Percentiles rank a stretch among this genome's conserved stretches.
Conservation (phyloP, 2,113 vertebrate genomes). For the Xenus cinereus region DNA sequence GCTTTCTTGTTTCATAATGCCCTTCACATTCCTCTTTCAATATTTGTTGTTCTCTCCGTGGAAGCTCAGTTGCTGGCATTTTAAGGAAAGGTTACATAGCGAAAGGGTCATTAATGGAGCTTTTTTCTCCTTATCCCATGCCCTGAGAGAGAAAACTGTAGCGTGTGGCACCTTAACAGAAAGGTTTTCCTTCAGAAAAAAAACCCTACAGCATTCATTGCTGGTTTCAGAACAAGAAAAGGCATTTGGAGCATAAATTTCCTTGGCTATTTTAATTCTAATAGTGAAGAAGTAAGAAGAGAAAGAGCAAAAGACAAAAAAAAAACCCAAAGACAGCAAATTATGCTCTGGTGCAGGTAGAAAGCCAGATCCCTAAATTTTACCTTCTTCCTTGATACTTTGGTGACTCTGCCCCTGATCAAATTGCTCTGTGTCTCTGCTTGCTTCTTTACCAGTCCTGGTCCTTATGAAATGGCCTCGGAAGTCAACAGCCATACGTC, state of each 20-base stretch:
- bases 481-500: neutral
- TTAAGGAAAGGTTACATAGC: slow-evolving; percentile 46
- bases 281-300: neutral
- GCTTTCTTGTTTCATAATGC: slow-evolving; percentile 21
- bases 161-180: neutral
- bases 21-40: slow-evolving; percentile 23
- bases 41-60: slow-evolving; percentile 17
- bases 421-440: neutral
- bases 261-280: neutral
- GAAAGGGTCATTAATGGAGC: neutral
- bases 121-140: neutral
- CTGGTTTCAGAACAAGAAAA: neutral
- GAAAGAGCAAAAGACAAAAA: neutral
- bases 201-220: neutral
- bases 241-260: neutral
- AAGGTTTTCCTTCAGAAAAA: neutral
- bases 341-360: neutral
- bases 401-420: neutral
- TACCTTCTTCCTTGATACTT: neutral
- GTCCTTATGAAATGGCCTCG: neutral
- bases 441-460: neutral
- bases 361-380: neutral
- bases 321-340: neutral
- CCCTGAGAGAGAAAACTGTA: neutral
- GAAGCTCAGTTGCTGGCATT: neutral